Base-by-base conservation (phyloP, 1,140 invertebrate species). In the Drosophila burlai region DNA sequence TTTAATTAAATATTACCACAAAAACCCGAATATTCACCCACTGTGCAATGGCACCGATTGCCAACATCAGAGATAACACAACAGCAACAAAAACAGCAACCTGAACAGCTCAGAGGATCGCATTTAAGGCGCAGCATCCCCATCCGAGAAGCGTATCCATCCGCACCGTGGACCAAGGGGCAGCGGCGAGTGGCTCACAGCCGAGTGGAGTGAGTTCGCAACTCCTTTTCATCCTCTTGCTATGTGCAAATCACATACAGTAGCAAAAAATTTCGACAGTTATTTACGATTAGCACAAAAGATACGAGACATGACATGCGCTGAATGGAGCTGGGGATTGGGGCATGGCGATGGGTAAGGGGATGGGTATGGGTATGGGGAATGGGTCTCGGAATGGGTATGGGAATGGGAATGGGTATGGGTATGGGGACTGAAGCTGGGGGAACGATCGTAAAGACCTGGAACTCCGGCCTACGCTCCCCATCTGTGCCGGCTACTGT, bases 221-320 rank as follows among this genome's bases (percentile, higher is more conserved):
- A 73, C 77, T 82, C 81, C 76, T 72, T 84, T 67, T 69, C 66
- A 71, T 81, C 72, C 72, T 65, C 80, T 77, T 83, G 68, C 81
- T 76, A 83, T 83, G 80, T 83, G 80, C 80, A 83, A 87, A 87
- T 87, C 84, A 89, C 85, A 90, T 85, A 90, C 85, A 85, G 85
- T 90, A 90, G 85, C 85, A 90, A 90, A 90, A 90, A 90, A 90
- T 90, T 90, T 90, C 85, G 85, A 90, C 85, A 90, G 85, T 90
- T 90, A 90, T 90, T 90, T 90, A 90, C 85, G 85, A 90, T 90
- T 90, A 90, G 85, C 85, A 90, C 81, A 90, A 85, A 90, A 86
- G 83, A 86, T 86, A 86, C 83, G 83, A 86, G 83, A 86, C 83
- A 86, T 82, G 83, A 83, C 83, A 86, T 86, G 83, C 80, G 80